A percentile compares a stretch with the other conserved stretches of the same genome.
Conservation (phyloP, 1,140 invertebrate species). For the Armadillidium nasatum region DNA sequence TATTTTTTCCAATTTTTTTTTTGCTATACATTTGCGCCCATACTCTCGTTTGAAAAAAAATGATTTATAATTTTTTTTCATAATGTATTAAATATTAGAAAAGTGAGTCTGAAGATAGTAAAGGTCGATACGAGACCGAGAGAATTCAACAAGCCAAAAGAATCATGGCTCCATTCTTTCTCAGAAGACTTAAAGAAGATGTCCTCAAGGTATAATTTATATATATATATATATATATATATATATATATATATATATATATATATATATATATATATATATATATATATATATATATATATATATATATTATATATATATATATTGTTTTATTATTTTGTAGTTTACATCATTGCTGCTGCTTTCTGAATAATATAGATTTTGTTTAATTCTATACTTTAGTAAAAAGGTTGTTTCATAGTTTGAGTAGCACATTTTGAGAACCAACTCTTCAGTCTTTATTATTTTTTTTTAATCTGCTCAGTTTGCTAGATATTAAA, state of each 20-base stretch:
- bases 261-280: not conserved
- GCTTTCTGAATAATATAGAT: too few species aligned
- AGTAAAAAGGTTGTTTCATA: too few species aligned
- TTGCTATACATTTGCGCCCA: too few species aligned
- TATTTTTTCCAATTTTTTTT: too few species aligned
- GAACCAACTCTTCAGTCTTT: too few species aligned
- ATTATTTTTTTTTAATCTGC: too few species aligned
- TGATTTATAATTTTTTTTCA: conserved; percentile 27
- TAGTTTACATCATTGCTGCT: too few species aligned
- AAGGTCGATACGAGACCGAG: conserved; percentile 69
- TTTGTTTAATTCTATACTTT: too few species aligned
- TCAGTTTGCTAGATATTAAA: too few species aligned
- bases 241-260: not conserved
- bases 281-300: not conserved
- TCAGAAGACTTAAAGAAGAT: conserved; percentile 80
- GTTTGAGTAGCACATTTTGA: too few species aligned
- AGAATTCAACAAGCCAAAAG: conserved; percentile 86
- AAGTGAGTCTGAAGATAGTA: conserved; percentile 51
- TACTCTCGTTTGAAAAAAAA: too few species aligned
- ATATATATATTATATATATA: not conserved
- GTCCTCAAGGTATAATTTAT: conserved; percentile 58
- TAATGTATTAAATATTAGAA: conserved; percentile 46
- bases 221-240: conserved; percentile 47
- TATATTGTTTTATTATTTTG: too few species aligned
- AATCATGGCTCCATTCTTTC: conserved; percentile 93